Evolutionary conservation across 2,888 invertebrate species (phyloP), one percentile per base, ranked within the genome.

Genomic region (Lithophane leautieri): DNA sequence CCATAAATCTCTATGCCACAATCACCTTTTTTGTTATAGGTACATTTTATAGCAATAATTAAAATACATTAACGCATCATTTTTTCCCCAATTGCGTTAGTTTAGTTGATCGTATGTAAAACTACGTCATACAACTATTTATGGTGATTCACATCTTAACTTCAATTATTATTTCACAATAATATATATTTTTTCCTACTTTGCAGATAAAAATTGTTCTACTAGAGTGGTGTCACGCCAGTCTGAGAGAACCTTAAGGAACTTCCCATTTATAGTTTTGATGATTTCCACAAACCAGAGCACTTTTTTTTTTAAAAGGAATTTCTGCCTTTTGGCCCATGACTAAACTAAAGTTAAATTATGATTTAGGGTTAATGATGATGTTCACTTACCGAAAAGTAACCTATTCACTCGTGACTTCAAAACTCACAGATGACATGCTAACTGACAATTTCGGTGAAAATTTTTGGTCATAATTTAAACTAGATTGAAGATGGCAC

Each of bases 111-210:
- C 16, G 4, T 44, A 12, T 25, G 28, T 52, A 7, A 14, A 19
- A 76, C n/a, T 34, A 76, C 77, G 44, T 77, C 63, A 74, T 77
- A 34, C 16, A 22, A 22, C 2, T 58, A 54, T 63, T 25, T 16
- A 62, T 63, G 42, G 16, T 34, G 19, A 52, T 50, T 19, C n/a
- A 34, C 3, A 25, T 40, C 42, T 19, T n/a, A 76, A n/a, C 14
- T 4, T 11, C 19, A 52, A 58, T 44, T 7, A 73, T 34, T 58
- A 52, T 74, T 62, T 61, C n/a, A 52, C 50, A 28, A 52, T 52
- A 9, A 19, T n/a, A 19, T 4, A 19, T 25, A 2, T 14, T 14
- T 12, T 56, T 56, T 14, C 25, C 25, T 56, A 25, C 25, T n/a
- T 52, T n/a, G n/a, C n/a, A n/a, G n/a, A 47, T 44, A 1, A 4